A percentile compares a stretch with the other conserved stretches of the same genome.
Evolutionary conservation across 2,888 invertebrate genomes (phyloP).

Genomic region (Cosmorhoe ocellata): DNA sequence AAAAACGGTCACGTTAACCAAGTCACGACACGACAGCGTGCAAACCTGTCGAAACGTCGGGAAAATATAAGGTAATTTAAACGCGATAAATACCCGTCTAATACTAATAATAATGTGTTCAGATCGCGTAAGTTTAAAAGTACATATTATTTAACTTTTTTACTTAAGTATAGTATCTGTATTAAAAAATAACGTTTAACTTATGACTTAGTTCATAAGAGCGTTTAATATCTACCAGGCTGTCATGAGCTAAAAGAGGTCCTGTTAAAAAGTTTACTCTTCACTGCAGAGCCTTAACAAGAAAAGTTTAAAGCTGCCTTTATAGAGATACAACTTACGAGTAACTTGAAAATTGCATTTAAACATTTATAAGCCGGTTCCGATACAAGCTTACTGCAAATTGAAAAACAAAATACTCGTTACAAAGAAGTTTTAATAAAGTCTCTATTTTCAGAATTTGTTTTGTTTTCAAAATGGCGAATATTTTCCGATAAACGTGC

Average conservation of each 20-base stretch:
- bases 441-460: not conserved
- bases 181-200: no score
- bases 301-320: conserved; percentile 42
- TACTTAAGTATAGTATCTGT: no score
- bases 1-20: no score
- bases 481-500: no score
- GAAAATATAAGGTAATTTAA: no score
- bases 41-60: no score
- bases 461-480: not conserved
- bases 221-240: conserved; percentile 37
- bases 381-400: conserved; percentile 6
- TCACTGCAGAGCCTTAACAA: conserved; percentile 42
- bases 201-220: no score
- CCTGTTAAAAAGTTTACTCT: conserved; percentile 40
- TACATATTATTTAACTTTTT: no score
- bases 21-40: no score
- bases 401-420: conserved; percentile 5
- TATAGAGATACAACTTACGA: conserved; percentile 12
- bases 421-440: not conserved
- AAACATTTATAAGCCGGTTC: conserved; percentile 16
- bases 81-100: no score
- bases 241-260: conserved; percentile 35
- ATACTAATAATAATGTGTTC: no score
- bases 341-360: conserved; percentile 17
- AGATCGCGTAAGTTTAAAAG: no score